Evolutionary conservation across 2,888 invertebrate genomes (phyloP), one percentile per base, ranked within the genome.

Genomic region (Daptonema setosum): DNA sequence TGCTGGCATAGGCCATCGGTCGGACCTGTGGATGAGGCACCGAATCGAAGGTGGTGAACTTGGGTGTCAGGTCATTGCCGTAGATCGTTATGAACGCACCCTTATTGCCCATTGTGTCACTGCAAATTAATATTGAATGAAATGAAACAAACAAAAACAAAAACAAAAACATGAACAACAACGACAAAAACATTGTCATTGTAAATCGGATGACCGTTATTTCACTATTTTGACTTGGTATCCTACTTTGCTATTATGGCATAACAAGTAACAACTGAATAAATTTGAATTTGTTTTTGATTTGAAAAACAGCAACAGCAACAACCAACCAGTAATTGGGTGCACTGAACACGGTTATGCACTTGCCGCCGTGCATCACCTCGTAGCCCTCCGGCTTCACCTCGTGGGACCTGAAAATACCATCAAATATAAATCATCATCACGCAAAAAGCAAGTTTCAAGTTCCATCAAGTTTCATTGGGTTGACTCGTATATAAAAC

Each of bases 101-200:
- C 74, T 84, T 82, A 77, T 99, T 99, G 67, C 88, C 91, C 87
- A 97, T 93, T 58, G 88, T 86, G 81, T 95, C 93, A 80, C 91
- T 90, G 74, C 47, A 78, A 78, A 57, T 61, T 17, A n/a, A n/a
- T n/a, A n/a, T n/a, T n/a, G n/a, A n/a, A n/a, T n/a, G n/a, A n/a
- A 41, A 20, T 55, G n/a, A 30, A 1, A 1, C 28, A 24, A 55
- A 56, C n/a, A 22, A 28, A n/a, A n/a, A n/a, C n/a, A n/a, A n/a
- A n/a, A n/a, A n/a, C n/a, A n/a, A n/a, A n/a, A n/a, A n/a, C n/a
- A n/a, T n/a, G n/a, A n/a, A n/a, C n/a, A n/a, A n/a, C n/a, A n/a
- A n/a, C n/a, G n/a, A n/a, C n/a, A n/a, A n/a, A n/a, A n/a, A n/a
- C n/a, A n/a, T n/a, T n/a, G n/a, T n/a, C n/a, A n/a, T n/a, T n/a